Conservation (phyloP, 2,113 vertebrate species). For the Pelecanus crispus region DNA sequence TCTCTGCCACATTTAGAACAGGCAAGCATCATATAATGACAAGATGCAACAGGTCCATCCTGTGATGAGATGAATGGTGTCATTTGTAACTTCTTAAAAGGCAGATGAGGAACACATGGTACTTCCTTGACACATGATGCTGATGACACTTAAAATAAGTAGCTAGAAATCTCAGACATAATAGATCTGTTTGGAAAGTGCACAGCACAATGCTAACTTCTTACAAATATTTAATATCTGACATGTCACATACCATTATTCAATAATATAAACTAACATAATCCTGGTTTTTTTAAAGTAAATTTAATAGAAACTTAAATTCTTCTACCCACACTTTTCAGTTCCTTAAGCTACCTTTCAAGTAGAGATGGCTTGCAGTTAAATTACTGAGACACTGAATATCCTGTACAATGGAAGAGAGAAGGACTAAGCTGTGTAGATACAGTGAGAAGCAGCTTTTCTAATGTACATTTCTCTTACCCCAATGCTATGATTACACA, state of each 20-base stretch:
- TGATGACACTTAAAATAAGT: constrained; percentile 34
- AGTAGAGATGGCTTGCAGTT: background rate
- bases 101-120: constrained; percentile 13
- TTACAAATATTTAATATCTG: constrained; percentile 49
- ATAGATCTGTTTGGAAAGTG: constrained; percentile 42
- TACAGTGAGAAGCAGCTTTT: background rate
- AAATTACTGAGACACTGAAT: background rate
- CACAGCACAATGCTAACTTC: background rate
- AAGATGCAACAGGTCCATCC: constrained; percentile 45
- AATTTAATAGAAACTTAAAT: background rate
- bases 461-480: background rate
- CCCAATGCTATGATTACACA: accelerated
- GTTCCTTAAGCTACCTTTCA: background rate
- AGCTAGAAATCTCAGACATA: constrained; percentile 18
- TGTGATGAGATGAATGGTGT: constrained; percentile 39
- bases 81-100: constrained; percentile 55
- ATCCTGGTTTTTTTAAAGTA: background rate
- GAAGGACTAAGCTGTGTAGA: background rate
- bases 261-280: background rate
- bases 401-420: background rate
- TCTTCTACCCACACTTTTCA: background rate
- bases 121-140: constrained; percentile 41
- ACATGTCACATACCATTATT: constrained; percentile 2
- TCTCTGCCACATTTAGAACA: background rate
- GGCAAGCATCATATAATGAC: background rate